Conservation (phyloP, 2,113 vertebrate genomes). For the Lepus europaeus region DNA sequence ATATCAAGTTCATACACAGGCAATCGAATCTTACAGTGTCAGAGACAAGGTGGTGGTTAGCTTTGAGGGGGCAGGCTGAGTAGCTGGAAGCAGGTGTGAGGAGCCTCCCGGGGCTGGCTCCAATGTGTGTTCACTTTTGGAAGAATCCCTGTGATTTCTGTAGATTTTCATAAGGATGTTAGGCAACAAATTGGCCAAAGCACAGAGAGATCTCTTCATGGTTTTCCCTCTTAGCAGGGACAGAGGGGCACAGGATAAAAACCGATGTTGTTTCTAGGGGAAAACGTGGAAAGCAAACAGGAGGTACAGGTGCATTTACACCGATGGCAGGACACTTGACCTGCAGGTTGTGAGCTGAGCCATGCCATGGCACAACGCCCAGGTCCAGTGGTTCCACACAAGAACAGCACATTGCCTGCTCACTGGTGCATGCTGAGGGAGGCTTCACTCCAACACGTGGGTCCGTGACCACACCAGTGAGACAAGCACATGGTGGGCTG, state of each 20-base stretch:
- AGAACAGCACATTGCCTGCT: neutral
- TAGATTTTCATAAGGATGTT: neutral
- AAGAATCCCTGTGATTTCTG: neutral
- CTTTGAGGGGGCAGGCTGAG: neutral
- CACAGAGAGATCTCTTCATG: neutral
- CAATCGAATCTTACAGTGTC: neutral
- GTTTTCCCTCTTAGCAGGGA: neutral
- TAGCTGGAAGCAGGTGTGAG: neutral
- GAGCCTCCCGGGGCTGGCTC: neutral
- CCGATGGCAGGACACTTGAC: too few species aligned
- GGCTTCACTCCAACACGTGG: neutral
- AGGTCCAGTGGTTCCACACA: neutral
- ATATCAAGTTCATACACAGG: neutral
- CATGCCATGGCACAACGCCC: too few species aligned
- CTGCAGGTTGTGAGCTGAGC: too few species aligned
- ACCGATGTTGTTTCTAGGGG: neutral
- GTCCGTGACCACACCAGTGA: too few species aligned
- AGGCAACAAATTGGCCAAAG: neutral
- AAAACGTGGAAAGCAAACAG: neutral
- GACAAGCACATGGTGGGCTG: neutral
- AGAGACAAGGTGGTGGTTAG: neutral
- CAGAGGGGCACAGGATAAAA: neutral
- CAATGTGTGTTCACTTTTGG: neutral
- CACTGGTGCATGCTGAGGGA: neutral
- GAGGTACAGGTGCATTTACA: accelerated